Base-by-base conservation (phyloP, 2,797 vertebrate species). In the Neostethus bicornis region DNA sequence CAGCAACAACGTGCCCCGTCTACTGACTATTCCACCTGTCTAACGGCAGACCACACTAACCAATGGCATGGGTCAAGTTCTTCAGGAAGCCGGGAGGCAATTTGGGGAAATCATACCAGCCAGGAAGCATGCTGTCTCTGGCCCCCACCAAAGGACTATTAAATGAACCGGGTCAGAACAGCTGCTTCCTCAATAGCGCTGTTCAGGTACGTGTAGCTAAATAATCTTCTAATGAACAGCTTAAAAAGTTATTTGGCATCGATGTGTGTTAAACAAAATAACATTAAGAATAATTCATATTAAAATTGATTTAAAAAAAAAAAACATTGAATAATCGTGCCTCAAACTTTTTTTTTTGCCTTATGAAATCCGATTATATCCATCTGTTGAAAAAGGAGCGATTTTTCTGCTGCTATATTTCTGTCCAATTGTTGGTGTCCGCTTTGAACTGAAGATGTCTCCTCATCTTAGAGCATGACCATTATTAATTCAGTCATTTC, bases 171-270 rank as follows among this genome's bases (percentile, higher is more conserved):
- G 97, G 97, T 60, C 97, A 99, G 81, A 99, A 99, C 90, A 98
- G 94, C 89, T 99, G 97, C 89, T 99, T 99, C 82, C 96, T 99
- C 62, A 99, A 99, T 80, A 99, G 97, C 51, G 97, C 97, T 20
- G 94, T 99, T 59, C 97, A 99, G 96, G 97, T 99, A 87, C 80
- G 92, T 20, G 38, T 19, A 38, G 5, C 38, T 19, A 4, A 5
- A n/a, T n/a, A n/a, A n/a, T n/a, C n/a, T n/a, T n/a, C n/a, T n/a
- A n/a, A n/a, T n/a, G n/a, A n/a, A n/a, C n/a, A n/a, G n/a, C n/a
- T n/a, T n/a, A n/a, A n/a, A n/a, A n/a, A n/a, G n/a, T n/a, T n/a
- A n/a, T n/a, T n/a, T n/a, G n/a, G n/a, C n/a, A n/a, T n/a, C n/a
- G n/a, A n/a, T n/a, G n/a, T n/a, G n/a, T n/a, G n/a, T n/a, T n/a